phyloP scores from a whole-genome alignment of 1,140 invertebrate genomes.

The Lepidurus couesii region DNA sequence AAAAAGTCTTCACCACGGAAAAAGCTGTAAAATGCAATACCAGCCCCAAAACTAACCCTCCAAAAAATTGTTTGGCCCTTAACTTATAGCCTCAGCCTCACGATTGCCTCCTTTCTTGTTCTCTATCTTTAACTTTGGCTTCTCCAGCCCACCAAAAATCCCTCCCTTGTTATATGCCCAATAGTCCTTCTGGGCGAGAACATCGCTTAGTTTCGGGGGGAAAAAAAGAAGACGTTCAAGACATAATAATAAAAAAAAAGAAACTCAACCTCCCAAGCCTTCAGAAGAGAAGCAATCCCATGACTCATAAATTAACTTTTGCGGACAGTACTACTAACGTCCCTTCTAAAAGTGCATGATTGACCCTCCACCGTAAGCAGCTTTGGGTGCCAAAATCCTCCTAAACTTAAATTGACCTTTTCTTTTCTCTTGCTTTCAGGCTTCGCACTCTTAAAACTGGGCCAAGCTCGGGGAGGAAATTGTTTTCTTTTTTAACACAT shows the following conservation, averaged over 20 bases:
- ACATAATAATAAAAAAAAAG: neutral
- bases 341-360: neutral
- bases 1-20: conserved; percentile 15
- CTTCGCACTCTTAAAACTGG: no score
- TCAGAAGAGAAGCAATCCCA: conserved; percentile 11
- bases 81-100: neutral
- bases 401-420: neutral
- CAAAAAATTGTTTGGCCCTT: neutral
- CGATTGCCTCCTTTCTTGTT: conserved; percentile 11
- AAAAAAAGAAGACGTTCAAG: neutral
- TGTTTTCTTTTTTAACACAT: no score
- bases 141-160: neutral
- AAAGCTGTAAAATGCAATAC: conserved; percentile 16
- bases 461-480: no score
- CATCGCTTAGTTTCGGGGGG: neutral
- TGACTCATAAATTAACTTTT: conserved; percentile 16
- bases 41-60: conserved; percentile 20
- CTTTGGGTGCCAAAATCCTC: conserved; percentile 10
- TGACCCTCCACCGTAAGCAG: conserved; percentile 5
- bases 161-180: neutral
- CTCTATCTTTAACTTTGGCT: conserved; percentile 11
- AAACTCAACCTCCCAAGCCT: neutral
- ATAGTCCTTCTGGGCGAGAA: neutral
- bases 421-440: neutral
- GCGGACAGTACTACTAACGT: conserved; percentile 21